Percentiles rank a stretch among this genome's conserved stretches.
Conservation (phyloP, 2,797 vertebrate species). For the Helicolenus hilgendorfi region DNA sequence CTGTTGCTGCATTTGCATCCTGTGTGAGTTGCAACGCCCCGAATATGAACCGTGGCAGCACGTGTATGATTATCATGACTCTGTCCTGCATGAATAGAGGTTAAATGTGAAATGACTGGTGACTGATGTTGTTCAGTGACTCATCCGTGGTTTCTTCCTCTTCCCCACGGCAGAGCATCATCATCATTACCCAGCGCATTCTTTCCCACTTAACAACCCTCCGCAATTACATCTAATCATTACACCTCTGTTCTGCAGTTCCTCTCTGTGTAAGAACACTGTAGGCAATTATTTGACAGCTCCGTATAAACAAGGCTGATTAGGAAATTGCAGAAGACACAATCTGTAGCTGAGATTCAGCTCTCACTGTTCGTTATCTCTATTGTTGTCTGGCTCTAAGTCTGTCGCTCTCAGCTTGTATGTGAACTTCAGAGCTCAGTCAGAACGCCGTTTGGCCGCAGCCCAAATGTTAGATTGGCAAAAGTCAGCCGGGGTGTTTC, state of each 20-base stretch:
- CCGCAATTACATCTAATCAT: slow-evolving; percentile 48
- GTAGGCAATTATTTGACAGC: slow-evolving; percentile 7
- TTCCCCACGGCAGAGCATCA: not conserved
- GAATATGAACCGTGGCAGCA: not conserved
- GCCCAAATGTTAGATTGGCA: slow-evolving; percentile 43
- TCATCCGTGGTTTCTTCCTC: slow-evolving; percentile 44
- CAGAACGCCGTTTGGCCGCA: slow-evolving; percentile 46
- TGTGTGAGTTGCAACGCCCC: not conserved
- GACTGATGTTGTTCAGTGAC: slow-evolving; percentile 34
- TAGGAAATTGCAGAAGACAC: not conserved
- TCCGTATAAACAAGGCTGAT: not conserved
- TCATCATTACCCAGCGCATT: slow-evolving; percentile 35
- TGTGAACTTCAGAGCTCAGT: slow-evolving; percentile 40
- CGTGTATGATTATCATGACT: not conserved
- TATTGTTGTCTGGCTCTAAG: not conserved
- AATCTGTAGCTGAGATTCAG: not conserved
- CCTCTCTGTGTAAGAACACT: not conserved
- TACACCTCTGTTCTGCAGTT: slow-evolving; percentile 37
- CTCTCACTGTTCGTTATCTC: slow-evolving; percentile 6
- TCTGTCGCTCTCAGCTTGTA: slow-evolving; percentile 16
- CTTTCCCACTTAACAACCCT: slow-evolving; percentile 33
- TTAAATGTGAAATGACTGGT: slow-evolving; percentile 30
- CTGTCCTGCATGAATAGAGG: not conserved
- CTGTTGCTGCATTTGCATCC: not conserved
- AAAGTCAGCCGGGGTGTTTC: slow-evolving; percentile 65